Conservation (phyloP, 2,797 vertebrate species). For the Morelia viridis region DNA sequence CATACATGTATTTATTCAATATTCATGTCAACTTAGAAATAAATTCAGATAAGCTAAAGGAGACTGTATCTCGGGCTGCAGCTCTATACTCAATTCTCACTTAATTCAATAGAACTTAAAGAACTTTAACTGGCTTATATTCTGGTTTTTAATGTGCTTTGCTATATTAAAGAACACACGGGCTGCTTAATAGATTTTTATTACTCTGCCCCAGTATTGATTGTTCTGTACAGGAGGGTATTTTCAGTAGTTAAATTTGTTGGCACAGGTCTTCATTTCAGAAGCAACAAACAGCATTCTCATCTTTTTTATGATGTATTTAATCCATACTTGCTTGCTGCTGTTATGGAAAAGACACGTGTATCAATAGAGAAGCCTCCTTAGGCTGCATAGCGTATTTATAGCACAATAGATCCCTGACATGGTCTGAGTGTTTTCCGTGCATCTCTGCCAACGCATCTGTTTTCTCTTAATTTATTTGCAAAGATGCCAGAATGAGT, state of each 20-base stretch:
- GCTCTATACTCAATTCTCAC: neutral
- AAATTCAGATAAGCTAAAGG: neutral
- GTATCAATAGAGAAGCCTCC: slow-evolving; percentile 4
- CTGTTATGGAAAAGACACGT: slow-evolving; percentile 22
- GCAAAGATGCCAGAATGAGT: slow-evolving; percentile 12
- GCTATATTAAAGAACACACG: neutral
- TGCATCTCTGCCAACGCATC: slow-evolving; percentile 29
- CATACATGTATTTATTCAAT: neutral
- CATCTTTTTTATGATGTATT: slow-evolving; percentile 34
- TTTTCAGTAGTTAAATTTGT: slow-evolving; percentile 13
- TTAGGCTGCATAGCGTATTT: slow-evolving; percentile 26
- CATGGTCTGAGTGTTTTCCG: slow-evolving; percentile 15
- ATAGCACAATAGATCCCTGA: slow-evolving; percentile 30
- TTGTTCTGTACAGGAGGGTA: neutral
- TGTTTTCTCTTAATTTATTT: slow-evolving; percentile 39
- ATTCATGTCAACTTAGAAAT: neutral
- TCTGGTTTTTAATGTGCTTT: neutral
- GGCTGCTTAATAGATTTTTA: neutral
- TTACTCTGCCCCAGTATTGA: neutral
- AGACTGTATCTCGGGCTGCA: neutral
- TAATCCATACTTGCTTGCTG: slow-evolving; percentile 5
- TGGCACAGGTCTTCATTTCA: slow-evolving; percentile 11
- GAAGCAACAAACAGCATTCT: slow-evolving; percentile 32
- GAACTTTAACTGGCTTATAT: too few relatives aligned
- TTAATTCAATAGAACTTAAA: neutral